Base-by-base conservation (phyloP, 2,113 vertebrate genomes). In the Syngnathus typhle region DNA sequence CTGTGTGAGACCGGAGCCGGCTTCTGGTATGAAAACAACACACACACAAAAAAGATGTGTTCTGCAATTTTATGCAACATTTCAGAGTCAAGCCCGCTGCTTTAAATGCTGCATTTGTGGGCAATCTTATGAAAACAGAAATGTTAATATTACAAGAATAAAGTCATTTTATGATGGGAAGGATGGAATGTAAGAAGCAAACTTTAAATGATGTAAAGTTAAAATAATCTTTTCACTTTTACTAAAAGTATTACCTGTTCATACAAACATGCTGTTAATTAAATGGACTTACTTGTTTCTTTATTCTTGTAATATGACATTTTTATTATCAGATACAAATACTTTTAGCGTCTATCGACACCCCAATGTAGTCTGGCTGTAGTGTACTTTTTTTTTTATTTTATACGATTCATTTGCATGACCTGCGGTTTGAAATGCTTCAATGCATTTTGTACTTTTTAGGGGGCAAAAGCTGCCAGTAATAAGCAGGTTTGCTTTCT, bases 11-110 rank as follows among this genome's bases (percentile, higher is more conserved):
- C 60, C 41, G 9, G 39, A 62, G 41, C 60, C 38, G 60, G 60
- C 39, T 62, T 62, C 60, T 62, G 21, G 60, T 44, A 62, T 62
- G 39, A 23, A 44, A 27, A 23, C 38, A 61, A 2, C 19, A 60
- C 38, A 38, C 36, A 15, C 19, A 15, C 11, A 12, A 27, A 55
- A 27, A 52, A 52, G 11, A 43, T 11, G 2, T 61, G 19, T 7
- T 55, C 4, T 1, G 3, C 55, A 18, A 58, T 6, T 36, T 43
- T 44, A 62, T 44, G 41, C n/a, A 62, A 62, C 60, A 44, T 62
- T 62, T 62, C 41, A 23, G 38, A 62, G 11, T 62, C 21, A 21
- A 43, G 39, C 39, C n/a, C 11, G 38, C 19, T 61, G 60, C 60
- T 61, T 60, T 2, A 39, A 39, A 60, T 37, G 59, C 59, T 39